Evolutionary conservation across 2,113 vertebrate species (phyloP).

Genomic region (Hyaena hyaena): DNA sequence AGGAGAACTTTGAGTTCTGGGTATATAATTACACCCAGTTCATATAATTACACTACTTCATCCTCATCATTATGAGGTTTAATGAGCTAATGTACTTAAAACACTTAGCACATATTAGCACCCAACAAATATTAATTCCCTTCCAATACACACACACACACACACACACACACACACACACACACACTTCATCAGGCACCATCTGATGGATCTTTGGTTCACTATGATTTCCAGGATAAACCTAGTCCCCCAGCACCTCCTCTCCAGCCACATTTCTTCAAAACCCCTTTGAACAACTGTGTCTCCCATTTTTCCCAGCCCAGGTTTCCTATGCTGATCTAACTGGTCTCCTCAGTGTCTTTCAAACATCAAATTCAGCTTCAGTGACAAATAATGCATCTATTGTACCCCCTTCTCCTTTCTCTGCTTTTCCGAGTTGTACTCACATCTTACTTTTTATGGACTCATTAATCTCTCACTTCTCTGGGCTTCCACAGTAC

Average conservation of each 20-base stretch:
- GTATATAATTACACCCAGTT: neutral
- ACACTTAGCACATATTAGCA: neutral
- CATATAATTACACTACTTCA: neutral
- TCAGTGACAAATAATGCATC: neutral
- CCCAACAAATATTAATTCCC: neutral
- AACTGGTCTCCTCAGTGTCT: neutral
- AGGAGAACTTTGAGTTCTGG: neutral
- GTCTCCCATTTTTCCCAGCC: neutral
- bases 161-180: neutral
- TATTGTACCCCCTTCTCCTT: neutral
- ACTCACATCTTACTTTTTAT: neutral
- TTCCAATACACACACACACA: neutral
- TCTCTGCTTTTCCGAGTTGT: neutral
- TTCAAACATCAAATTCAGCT: neutral
- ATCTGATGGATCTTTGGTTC: neutral
- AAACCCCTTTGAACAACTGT: neutral
- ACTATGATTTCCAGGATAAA: neutral
- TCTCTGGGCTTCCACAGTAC: neutral
- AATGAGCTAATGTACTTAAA: neutral
- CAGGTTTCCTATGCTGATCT: neutral
- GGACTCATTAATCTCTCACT: neutral
- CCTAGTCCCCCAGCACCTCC: too few species aligned
- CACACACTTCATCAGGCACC: neutral
- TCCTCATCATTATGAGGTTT: neutral
- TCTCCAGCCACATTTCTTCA: neutral